A percentile compares a stretch with the other conserved stretches of the same genome.
These are phyloP conservation scores for Petrocephalus zakoni DNA, from an alignment of 2,113 vertebrate genomes.

Conservation along the genomic window DNA sequence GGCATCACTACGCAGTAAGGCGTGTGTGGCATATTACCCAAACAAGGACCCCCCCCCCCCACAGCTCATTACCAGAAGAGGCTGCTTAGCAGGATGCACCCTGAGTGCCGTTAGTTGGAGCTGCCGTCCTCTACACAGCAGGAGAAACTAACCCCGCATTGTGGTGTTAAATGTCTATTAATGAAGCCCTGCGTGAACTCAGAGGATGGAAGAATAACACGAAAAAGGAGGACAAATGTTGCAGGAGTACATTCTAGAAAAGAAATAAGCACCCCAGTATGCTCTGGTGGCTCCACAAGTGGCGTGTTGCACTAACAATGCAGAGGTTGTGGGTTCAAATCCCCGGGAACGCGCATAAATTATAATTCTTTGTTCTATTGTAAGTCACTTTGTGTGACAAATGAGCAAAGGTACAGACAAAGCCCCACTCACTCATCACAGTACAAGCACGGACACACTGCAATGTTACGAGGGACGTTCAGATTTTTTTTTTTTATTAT, in stretches of 20 bases:
- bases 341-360: background rate
- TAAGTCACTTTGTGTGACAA: background rate
- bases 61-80: background rate
- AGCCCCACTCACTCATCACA: background rate
- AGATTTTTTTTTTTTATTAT: too few relatives aligned
- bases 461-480: too few relatives aligned
- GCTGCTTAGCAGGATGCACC: background rate
- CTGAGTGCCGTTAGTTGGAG: background rate
- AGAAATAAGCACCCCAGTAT: background rate
- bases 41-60: background rate
- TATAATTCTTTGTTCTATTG: background rate
- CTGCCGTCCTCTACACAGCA: background rate
- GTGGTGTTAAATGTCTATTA: background rate
- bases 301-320: background rate
- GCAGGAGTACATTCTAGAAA: background rate
- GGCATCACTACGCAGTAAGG: background rate
- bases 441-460: background rate
- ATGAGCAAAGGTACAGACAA: background rate
- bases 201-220: background rate
- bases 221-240: background rate
- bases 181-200: background rate
- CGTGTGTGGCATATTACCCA: background rate
- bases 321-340: background rate
- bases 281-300: background rate
- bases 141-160: background rate